phyloP scores from a whole-genome alignment of 2,113 vertebrate species.

The Pionites leucogaster region DNA sequence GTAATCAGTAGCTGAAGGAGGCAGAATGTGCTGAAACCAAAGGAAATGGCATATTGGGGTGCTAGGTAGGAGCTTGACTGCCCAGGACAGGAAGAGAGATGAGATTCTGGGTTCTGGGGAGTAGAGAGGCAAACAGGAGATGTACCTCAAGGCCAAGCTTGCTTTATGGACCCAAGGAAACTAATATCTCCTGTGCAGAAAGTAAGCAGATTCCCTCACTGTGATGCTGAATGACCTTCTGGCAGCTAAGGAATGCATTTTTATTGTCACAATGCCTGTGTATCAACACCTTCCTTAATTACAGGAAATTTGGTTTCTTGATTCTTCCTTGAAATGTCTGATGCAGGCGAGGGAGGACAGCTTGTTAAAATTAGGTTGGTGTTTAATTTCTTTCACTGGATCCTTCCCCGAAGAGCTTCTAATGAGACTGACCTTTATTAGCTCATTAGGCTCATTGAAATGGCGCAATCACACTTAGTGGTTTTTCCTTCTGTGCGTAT shows the following conservation, averaged over 20 bases:
- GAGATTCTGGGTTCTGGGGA: not conserved
- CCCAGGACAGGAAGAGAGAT: not conserved
- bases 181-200: not conserved
- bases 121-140: not conserved
- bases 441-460: conserved; percentile 54
- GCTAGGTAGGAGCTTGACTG: not conserved
- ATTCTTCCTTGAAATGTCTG: not conserved
- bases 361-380: conserved; percentile 18
- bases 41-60: not conserved
- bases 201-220: not conserved
- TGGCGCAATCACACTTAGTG: not conserved
- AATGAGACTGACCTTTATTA: conserved; percentile 70
- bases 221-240: not conserved
- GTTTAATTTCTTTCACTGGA: conserved; percentile 12
- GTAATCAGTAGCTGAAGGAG: not conserved
- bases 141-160: not conserved
- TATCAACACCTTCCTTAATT: not conserved
- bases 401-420: conserved; percentile 55
- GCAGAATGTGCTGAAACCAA: not conserved
- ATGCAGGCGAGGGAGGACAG: not conserved
- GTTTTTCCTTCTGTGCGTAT: not conserved
- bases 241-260: not conserved
- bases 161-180: not conserved
- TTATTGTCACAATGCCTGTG: not conserved
- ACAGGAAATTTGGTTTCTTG: not conserved